A percentile compares a stretch with the other conserved stretches of the same genome.
phyloP scores from a whole-genome alignment of 2,888 invertebrate species.

The Cerastis rubricosa region DNA sequence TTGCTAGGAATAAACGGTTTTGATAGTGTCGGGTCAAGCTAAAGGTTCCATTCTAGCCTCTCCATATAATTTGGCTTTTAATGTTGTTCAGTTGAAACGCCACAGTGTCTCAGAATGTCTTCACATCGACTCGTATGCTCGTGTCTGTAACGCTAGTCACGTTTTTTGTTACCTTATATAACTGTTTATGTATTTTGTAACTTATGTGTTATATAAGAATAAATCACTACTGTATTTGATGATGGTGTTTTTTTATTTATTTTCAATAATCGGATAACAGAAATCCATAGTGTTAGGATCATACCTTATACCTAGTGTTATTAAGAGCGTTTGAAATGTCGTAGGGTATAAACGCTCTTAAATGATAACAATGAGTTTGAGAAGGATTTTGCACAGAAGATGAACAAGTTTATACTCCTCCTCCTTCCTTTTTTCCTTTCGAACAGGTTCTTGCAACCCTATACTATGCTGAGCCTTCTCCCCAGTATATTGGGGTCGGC shows the following conservation, averaged over 20 bases:
- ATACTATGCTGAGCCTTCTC: no score
- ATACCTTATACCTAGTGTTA: no score
- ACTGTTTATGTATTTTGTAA: constrained; percentile 89
- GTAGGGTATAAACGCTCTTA: no score
- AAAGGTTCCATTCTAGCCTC: background rate
- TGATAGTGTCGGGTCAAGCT: background rate
- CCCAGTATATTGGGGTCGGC: no score
- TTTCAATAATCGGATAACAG: no score
- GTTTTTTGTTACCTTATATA: constrained; percentile 89
- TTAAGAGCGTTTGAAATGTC: no score
- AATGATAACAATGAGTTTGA: no score
- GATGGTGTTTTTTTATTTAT: constrained; percentile 63
- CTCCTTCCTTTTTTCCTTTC: no score
- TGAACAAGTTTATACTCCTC: no score
- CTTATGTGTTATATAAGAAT: constrained; percentile 88
- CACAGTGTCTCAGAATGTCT: constrained; percentile 53
- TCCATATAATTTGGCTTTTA: constrained; percentile 5
- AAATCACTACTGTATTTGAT: constrained; percentile 87
- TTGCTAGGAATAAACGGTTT: background rate
- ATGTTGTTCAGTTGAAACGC: constrained; percentile 22
- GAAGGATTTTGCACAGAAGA: no score
- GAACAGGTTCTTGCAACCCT: background rate
- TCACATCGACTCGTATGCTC: constrained; percentile 71
- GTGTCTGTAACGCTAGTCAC: constrained; percentile 88
- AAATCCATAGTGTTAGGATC: no score